Conservation (phyloP, 2,888 invertebrate species). For the Tribolium freemani region DNA sequence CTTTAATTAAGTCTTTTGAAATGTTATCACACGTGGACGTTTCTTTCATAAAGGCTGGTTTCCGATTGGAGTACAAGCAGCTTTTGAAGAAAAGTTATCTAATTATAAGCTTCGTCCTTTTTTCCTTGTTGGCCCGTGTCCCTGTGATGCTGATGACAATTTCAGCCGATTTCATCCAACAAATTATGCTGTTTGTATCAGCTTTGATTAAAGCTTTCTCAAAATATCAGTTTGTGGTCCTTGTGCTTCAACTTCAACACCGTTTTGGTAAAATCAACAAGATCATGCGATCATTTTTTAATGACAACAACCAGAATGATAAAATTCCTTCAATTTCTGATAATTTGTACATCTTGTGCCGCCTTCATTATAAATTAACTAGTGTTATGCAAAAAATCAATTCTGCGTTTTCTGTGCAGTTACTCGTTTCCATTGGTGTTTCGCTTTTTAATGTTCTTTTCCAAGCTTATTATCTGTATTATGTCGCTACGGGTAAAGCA, state of each 20-base stretch:
- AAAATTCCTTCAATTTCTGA: constrained; percentile 38
- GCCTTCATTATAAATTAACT: constrained; percentile 57
- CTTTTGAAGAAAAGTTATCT: constrained; percentile 46
- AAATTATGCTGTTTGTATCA: constrained; percentile 49
- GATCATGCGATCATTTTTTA: constrained; percentile 43
- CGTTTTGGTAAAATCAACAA: constrained; percentile 55
- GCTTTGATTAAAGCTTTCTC: constrained; percentile 55
- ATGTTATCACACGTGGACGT: constrained; percentile 50
- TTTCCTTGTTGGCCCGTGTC: constrained; percentile 31
- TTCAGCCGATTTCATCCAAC: constrained; percentile 51
- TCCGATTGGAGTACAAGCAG: constrained; percentile 47
- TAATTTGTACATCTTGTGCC: constrained; percentile 52
- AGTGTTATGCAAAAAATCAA: constrained; percentile 53
- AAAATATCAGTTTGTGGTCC: constrained; percentile 55
- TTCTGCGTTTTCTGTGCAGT: constrained; percentile 54
- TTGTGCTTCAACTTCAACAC: constrained; percentile 51
- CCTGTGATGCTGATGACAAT: constrained; percentile 47
- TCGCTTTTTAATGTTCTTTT: constrained; percentile 56
- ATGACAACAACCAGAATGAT: background rate
- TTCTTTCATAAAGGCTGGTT: constrained; percentile 42
- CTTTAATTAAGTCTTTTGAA: constrained; percentile 36
- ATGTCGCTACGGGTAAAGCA: constrained; percentile 47
- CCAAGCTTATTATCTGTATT: constrained; percentile 57
- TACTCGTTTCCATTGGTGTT: constrained; percentile 52
- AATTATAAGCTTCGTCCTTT: background rate